Conservation (phyloP, 2,113 vertebrate genomes). For the Perognathus longimembris region DNA sequence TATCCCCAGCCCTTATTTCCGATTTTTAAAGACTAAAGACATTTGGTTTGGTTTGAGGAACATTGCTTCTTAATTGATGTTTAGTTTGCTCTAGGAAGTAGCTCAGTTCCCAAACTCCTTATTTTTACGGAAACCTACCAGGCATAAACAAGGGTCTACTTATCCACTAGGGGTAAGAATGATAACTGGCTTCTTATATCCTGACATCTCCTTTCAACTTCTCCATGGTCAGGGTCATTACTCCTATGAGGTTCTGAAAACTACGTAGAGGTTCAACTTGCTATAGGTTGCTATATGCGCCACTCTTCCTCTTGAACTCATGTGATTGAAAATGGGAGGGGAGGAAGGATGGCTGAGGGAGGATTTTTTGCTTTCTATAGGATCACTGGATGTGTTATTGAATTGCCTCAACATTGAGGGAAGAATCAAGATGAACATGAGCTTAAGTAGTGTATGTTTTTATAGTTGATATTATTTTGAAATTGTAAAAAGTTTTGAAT, state of each 20-base stretch:
- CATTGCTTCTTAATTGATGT: slow-evolving; percentile 45
- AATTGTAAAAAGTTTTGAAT: slow-evolving; percentile 71
- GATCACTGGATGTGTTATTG: slow-evolving; percentile 78
- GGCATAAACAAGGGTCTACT: background rate
- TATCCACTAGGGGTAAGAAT: background rate
- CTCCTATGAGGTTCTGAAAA: slow-evolving; percentile 46
- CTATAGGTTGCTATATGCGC: slow-evolving; percentile 23
- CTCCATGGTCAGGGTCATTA: background rate
- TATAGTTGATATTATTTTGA: slow-evolving; percentile 78
- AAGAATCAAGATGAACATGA: slow-evolving; percentile 82
- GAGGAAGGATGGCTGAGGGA: slow-evolving; percentile 79
- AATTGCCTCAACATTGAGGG: slow-evolving; percentile 79
- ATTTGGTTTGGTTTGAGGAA: slow-evolving; percentile 47
- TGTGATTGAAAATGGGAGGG: slow-evolving; percentile 60
- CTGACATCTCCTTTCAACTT: background rate
- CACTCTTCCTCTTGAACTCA: slow-evolving; percentile 72
- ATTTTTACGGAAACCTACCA: slow-evolving; percentile 39
- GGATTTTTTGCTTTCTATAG: slow-evolving; percentile 81
- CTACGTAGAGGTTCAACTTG: background rate
- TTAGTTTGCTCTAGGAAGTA: slow-evolving; percentile 56
- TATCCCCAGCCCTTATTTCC: no score
- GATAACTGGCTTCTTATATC: background rate
- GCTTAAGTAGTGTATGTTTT: slow-evolving; percentile 79
- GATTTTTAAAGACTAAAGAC: slow-evolving; percentile 43
- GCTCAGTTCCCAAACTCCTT: slow-evolving; percentile 19